Base-by-base conservation (phyloP, 2,888 invertebrate genomes). In the Anthophora plumipes region DNA sequence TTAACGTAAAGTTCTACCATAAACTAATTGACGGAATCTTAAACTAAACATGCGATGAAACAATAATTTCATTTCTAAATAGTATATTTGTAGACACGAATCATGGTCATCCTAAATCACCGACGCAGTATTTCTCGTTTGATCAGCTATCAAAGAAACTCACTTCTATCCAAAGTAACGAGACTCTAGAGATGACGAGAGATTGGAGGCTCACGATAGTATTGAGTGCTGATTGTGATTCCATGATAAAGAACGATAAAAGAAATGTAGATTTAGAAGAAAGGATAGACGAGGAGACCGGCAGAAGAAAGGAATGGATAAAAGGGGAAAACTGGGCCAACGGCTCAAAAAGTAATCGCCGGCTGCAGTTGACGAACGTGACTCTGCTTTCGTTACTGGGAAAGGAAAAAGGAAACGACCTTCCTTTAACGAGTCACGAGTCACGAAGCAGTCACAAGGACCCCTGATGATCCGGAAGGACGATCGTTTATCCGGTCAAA, bases 291-390 rank as follows among this genome's bases (percentile, higher is more conserved):
- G 50, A 57, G 52, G 39, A 8, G 59, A 20, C 20, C 37, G 57
- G 57, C 46, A 22, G 37, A 61, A 69, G 73, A 39, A 68, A 50
- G 61, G 54, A 72, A 59, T 50, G 55, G 55, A 72, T 52, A 76
- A 84, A 82, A 77, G 72, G 64, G 67, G 86, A 77, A 73, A 85
- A 83, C 80, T 83, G 82, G 85, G 85, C 59, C 80, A 80, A 83
- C 80, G 67, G 76, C 80, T 90, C 90, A 90, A 90, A 83, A 85
- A 85, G 90, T 88, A 88, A 89, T 90, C 87, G 86, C 80, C 82
- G 71, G 83, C 86, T 88, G 89, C 86, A 89, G 90, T 90, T 90
- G 89, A 88, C 86, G 89, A 90, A 89, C 89, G 90, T 90, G 90
- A 89, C 90, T 90, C 85, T 87, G 89, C 87, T 89, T 89, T 89